phyloP scores from a whole-genome alignment of 2,113 vertebrate genomes.

The Centropus bengalensis region DNA sequence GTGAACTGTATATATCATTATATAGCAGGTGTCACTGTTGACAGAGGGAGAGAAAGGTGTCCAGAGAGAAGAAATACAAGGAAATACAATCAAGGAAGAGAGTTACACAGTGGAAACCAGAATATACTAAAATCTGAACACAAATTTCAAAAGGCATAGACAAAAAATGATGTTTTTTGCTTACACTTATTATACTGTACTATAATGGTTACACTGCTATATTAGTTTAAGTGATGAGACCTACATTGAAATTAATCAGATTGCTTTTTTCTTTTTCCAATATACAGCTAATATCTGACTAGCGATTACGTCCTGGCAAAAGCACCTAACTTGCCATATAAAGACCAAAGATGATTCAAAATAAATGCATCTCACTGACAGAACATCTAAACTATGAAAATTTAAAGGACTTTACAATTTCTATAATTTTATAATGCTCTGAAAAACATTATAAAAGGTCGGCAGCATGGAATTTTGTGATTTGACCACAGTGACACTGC shows the following conservation, averaged over 20 bases:
- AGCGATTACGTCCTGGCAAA: neutral
- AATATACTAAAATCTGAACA: neutral
- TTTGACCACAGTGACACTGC: neutral
- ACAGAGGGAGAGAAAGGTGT: neutral
- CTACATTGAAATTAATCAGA: neutral
- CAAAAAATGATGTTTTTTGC: neutral
- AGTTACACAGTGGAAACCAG: neutral
- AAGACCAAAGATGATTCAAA: neutral
- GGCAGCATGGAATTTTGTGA: neutral
- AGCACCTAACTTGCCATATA: neutral
- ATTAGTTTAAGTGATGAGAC: neutral
- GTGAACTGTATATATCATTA: neutral
- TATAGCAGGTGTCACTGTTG: neutral
- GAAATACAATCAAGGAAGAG: neutral
- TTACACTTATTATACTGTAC: neutral
- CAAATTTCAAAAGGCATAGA: neutral
- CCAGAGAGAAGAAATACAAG: neutral
- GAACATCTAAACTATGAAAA: neutral
- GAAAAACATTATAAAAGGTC: neutral
- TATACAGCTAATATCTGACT: neutral
- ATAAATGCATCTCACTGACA: neutral
- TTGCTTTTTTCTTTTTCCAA: neutral
- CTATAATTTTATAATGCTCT: neutral
- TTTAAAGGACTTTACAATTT: neutral
- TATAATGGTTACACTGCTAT: neutral